A percentile compares a stretch with the other conserved stretches of the same genome.
Evolutionary conservation across 2,888 invertebrate genomes (phyloP).

Genomic region (Melieria crassipennis): DNA sequence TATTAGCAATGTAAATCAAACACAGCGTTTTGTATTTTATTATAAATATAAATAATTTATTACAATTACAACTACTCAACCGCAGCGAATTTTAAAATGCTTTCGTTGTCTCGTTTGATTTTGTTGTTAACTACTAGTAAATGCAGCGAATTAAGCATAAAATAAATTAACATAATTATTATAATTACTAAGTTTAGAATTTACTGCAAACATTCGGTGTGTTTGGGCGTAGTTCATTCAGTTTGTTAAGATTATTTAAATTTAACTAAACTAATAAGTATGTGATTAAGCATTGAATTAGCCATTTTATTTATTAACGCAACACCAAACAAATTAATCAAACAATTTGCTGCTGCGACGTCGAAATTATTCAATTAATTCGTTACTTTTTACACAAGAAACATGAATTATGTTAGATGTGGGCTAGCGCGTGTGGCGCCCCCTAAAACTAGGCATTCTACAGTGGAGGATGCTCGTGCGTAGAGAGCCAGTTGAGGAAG

Average conservation of each 20-base stretch:
- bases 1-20: not conserved
- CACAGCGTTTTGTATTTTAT: constrained; percentile 7
- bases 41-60: constrained; percentile 37
- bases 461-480: no score
- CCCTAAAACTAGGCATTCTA: no score
- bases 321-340: constrained; percentile 62
- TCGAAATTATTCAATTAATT: constrained; percentile 61
- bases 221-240: not conserved
- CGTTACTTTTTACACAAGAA: constrained; percentile 42
- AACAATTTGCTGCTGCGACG: constrained; percentile 51
- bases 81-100: constrained; percentile 20
- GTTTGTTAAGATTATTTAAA: not conserved
- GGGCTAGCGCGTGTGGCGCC: no score
- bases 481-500: no score
- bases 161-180: constrained; percentile 27
- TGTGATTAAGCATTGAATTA: not conserved
- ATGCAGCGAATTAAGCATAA: constrained; percentile 61
- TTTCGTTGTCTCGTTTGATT: constrained; percentile 9
- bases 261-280: constrained; percentile 17
- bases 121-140: constrained; percentile 61
- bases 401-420: no score
- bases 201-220: constrained; percentile 13
- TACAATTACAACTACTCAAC: constrained; percentile 27
- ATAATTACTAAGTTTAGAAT: not conserved
- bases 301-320: constrained; percentile 39